Conservation (phyloP, 2,888 invertebrate species). For the Archips crataeganus region DNA sequence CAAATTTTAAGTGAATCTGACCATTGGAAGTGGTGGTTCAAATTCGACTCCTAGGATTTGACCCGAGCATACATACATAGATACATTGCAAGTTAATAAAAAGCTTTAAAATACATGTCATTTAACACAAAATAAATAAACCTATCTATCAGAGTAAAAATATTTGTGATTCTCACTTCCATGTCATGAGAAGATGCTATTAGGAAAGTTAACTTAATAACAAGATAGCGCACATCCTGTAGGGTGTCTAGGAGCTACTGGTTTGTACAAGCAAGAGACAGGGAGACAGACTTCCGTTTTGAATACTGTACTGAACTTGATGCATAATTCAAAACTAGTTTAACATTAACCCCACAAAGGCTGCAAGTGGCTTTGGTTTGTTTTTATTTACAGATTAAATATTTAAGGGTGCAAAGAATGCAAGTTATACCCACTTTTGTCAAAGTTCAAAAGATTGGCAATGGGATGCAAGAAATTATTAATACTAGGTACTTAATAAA, state of each 20-base stretch:
- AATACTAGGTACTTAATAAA: no score
- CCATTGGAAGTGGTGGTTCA: no score
- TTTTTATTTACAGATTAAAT: neutral
- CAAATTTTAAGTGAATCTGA: no score
- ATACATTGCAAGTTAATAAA: no score
- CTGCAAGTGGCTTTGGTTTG: neutral
- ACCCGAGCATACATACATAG: no score
- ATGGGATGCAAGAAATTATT: neutral
- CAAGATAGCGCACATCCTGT: slow-evolving; percentile 12
- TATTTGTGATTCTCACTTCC: neutral
- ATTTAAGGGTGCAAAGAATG: neutral
- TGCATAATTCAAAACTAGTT: slow-evolving; percentile 14
- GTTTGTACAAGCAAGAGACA: slow-evolving; percentile 7
- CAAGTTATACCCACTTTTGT: neutral
- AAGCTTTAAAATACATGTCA: neutral
- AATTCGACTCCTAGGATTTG: no score
- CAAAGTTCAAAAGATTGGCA: neutral
- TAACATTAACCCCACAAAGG: neutral
- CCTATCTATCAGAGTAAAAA: neutral
- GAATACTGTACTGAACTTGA: neutral
- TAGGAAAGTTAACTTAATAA: neutral
- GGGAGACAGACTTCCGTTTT: slow-evolving; percentile 12
- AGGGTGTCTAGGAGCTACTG: slow-evolving; percentile 1
- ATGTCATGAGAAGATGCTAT: neutral
- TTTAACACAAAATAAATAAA: neutral